Evolutionary conservation across 2,888 invertebrate species (phyloP).

Genomic region (Epinotia nisella): DNA sequence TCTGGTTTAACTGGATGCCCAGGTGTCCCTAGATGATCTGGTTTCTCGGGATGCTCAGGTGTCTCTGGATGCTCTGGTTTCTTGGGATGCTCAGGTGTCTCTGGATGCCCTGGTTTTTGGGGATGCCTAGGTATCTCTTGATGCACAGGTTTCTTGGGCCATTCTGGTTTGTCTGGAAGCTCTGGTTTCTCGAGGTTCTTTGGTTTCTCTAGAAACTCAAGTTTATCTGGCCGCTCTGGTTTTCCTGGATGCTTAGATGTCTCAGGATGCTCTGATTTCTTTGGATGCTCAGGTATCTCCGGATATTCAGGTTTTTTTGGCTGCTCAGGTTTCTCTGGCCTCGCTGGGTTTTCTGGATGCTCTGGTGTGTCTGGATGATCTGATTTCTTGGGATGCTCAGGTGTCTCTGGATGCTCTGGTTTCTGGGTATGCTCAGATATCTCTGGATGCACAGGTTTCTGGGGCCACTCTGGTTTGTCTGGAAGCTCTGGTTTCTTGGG

Average conservation of each 20-base stretch:
- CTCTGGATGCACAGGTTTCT: neutral
- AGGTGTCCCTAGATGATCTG: no score
- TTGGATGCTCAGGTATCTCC: neutral
- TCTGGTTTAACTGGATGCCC: no score
- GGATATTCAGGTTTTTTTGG: slow-evolving; percentile 3
- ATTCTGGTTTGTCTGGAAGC: neutral
- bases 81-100: neutral
- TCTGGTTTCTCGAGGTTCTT: neutral
- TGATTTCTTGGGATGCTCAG: neutral
- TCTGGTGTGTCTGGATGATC: neutral
- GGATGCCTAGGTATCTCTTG: neutral
- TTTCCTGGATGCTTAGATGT: neutral
- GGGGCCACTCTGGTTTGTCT: neutral
- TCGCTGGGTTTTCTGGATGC: neutral
- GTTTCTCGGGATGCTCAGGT: no score
- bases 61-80: neutral
- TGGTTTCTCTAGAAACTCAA: neutral
- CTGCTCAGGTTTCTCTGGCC: neutral
- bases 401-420: slow-evolving; percentile 2
- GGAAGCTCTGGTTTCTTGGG: neutral
- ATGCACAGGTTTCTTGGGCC: slow-evolving; percentile 2
- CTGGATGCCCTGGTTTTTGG: neutral
- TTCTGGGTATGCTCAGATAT: neutral
- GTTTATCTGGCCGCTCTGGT: slow-evolving; percentile 17
- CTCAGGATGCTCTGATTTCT: neutral